Percentiles rank a stretch among this genome's conserved stretches.
Conservation (phyloP, 1,140 invertebrate genomes). For the Diabrotica virgifera region DNA sequence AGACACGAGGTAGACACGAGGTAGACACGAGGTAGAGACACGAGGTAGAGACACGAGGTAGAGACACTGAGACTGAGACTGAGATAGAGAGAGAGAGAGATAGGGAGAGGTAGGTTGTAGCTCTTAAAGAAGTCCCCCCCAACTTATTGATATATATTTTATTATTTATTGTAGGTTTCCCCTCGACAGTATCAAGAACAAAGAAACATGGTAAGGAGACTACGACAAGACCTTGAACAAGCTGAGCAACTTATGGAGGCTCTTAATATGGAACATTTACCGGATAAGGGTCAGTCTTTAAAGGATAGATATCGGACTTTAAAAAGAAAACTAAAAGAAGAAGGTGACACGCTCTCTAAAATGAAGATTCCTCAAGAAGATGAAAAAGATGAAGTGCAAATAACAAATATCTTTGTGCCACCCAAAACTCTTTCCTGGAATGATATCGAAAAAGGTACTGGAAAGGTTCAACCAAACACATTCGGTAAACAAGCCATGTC, state of each 20-base stretch:
- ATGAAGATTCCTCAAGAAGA: constrained; percentile 44
- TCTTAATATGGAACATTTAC: constrained; percentile 52
- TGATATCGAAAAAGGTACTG: constrained; percentile 51
- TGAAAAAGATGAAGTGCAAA: constrained; percentile 37
- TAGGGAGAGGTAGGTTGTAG: no score
- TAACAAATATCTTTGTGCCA: constrained; percentile 34
- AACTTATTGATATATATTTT: no score
- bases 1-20: no score
- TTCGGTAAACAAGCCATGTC: constrained; percentile 58
- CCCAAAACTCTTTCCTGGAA: constrained; percentile 47
- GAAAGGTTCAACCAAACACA: constrained; percentile 53
- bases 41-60: no score
- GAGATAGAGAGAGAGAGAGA: no score
- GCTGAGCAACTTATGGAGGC: constrained; percentile 49
- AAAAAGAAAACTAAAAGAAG: constrained; percentile 46
- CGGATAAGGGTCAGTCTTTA: constrained; percentile 55
- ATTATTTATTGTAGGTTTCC: constrained; percentile 15
- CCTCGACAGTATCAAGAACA: constrained; percentile 9
- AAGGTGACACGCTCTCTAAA: constrained; percentile 48
- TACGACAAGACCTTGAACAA: constrained; percentile 18
- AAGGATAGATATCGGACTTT: constrained; percentile 45
- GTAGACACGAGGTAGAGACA: no score
- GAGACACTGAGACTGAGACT: no score
- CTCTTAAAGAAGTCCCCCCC: no score
- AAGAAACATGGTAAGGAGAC: constrained; percentile 9